A percentile compares a stretch with the other conserved stretches of the same genome.
Conservation (phyloP, 2,113 vertebrate genomes). For the Platysternon megacephalum region DNA sequence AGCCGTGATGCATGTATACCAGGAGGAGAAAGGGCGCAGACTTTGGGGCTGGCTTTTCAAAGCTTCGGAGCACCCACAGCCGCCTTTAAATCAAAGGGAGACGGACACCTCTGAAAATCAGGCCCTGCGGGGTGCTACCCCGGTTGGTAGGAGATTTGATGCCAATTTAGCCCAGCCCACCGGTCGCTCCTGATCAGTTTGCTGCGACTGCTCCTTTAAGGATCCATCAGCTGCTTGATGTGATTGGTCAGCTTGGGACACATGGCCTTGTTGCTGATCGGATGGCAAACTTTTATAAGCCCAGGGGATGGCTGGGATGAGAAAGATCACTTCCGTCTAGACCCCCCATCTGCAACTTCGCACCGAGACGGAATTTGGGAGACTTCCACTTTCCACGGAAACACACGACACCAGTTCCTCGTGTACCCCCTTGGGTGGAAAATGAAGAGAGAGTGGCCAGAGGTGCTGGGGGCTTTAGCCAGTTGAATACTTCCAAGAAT, state of each 20-base stretch:
- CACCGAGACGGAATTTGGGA: background rate
- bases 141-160: background rate
- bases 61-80: background rate
- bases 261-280: background rate
- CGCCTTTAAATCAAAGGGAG: background rate
- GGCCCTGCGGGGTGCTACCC: background rate
- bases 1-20: background rate
- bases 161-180: background rate
- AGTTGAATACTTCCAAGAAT: too few species aligned
- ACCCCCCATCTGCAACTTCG: background rate
- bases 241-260: too few species aligned
- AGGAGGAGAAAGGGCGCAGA: background rate
- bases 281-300: background rate
- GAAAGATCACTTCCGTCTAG: background rate
- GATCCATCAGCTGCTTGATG: background rate
- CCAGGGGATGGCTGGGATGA: background rate
- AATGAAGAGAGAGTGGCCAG: background rate
- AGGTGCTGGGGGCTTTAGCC: too few species aligned
- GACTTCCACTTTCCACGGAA: background rate
- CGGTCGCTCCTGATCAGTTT: background rate
- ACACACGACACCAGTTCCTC: background rate
- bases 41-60: background rate
- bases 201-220: background rate
- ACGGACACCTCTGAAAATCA: background rate
- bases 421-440: background rate